Conservation (phyloP, 2,888 invertebrate species). For the Cheilosia soror region DNA sequence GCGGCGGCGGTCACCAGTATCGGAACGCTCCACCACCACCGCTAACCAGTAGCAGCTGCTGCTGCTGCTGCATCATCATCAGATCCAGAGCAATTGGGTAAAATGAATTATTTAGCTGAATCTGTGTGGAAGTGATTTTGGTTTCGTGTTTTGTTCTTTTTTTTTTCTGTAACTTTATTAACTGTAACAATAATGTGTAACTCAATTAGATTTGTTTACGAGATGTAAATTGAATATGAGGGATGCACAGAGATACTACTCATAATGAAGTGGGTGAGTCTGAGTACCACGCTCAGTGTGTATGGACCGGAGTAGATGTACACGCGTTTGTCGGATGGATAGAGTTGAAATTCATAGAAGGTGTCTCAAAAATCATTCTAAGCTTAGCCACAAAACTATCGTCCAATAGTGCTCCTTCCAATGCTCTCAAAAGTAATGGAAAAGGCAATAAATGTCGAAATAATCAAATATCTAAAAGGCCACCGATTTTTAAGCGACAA, state of each 20-base stretch:
- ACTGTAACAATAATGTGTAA: slow-evolving; percentile 65
- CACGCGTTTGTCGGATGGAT: slow-evolving; percentile 16
- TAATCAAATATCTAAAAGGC: too few relatives aligned
- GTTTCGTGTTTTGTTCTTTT: not conserved
- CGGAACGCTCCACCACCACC: not conserved
- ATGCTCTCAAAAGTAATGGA: too few relatives aligned
- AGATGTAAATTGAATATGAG: slow-evolving; percentile 62
- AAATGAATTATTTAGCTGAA: slow-evolving; percentile 65
- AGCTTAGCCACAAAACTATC: too few relatives aligned
- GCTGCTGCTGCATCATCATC: not conserved
- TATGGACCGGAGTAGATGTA: not conserved
- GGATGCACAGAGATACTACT: slow-evolving; percentile 26
- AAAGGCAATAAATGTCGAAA: too few relatives aligned
- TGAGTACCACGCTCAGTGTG: not conserved
- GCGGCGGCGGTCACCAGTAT: slow-evolving; percentile 56
- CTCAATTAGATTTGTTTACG: slow-evolving; percentile 72
- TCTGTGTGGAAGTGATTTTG: slow-evolving; percentile 47
- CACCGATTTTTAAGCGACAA: too few relatives aligned
- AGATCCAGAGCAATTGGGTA: slow-evolving; percentile 43
- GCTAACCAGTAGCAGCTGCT: not conserved
- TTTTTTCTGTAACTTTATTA: slow-evolving; percentile 59
- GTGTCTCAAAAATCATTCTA: too few relatives aligned
- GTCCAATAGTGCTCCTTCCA: too few relatives aligned
- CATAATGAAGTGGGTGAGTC: not conserved
- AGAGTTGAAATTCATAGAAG: too few relatives aligned